Evolutionary conservation across 23 tunicate species (phyloP).

Genomic region (Corella eumyota): DNA sequence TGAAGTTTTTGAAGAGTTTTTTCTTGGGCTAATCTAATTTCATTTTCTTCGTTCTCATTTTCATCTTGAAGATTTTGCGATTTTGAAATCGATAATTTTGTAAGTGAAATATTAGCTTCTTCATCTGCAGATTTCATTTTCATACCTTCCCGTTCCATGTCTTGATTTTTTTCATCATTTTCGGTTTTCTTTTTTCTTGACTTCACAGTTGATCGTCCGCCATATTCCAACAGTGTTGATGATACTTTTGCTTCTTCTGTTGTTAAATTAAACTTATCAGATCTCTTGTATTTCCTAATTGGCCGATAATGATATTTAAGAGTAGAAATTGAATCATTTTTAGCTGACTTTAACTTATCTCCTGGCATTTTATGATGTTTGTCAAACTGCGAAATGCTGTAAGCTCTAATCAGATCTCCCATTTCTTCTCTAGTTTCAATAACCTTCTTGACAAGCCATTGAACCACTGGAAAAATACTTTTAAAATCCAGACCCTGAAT

Average conservation of each 20-base stretch:
- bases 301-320: constrained; percentile 37
- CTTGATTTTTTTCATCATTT: background rate
- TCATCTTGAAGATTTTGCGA: constrained; percentile 2
- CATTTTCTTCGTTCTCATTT: constrained; percentile 81
- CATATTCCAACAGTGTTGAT: constrained; percentile 83
- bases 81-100: constrained; percentile 9
- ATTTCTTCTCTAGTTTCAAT: constrained; percentile 79
- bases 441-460: constrained; percentile 94
- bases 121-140: constrained; percentile 2
- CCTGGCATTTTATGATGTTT: constrained; percentile 62
- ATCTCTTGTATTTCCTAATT: constrained; percentile 59
- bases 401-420: constrained; percentile 86
- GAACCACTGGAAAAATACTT: constrained; percentile 87
- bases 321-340: constrained; percentile 20
- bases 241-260: constrained; percentile 85
- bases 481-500: constrained; percentile 94
- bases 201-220: constrained; percentile 30
- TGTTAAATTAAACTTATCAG: constrained; percentile 19
- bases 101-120: constrained; percentile 21
- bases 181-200: constrained; percentile 12
- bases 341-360: constrained; percentile 23
- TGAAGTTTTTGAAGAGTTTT: constrained; percentile 52
- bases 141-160: background rate
- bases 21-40: constrained; percentile 64
- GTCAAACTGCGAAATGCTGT: constrained; percentile 82